Evolutionary conservation across 1,140 invertebrate species (phyloP), one percentile per base, ranked within the genome.

Genomic region (Anoplolepis gracilipes): DNA sequence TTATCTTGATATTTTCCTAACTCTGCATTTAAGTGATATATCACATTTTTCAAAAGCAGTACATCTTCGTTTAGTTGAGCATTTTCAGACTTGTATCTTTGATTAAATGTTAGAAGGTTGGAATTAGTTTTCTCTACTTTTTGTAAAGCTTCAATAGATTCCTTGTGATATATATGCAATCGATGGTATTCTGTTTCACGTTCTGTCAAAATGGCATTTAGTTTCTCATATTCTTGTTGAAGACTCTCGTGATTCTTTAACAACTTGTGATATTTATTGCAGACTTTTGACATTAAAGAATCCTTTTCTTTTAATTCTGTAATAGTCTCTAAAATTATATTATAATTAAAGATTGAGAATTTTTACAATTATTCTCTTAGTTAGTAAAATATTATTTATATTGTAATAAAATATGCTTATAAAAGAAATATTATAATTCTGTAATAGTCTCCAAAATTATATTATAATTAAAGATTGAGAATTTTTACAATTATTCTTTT

Each of bases 1-100:
- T 96, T 96, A 84, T 97, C 96, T 92, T 97, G 97, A 92, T 97
- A 97, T 33, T 95, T 94, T 90, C 96, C 96, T 53, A 97, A 93
- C 90, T 97, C 96, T 25, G 96, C 94, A 90, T 97, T 97, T 42
- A 97, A 92, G 10, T 96, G 95, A 90, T 96, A 97, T 79, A 97
- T 95, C 0, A 97, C 94, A 57, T 96, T 96, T 92, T 97, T 97
- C 4, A 97, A 90, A 93, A 97, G 96, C 25, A 94, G 92, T 55
- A 97, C 92, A 91, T 97, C 97, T 88, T 96, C 95, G 30, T 92
- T 92, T 6, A 96, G 90, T 49, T 96, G 95, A 67, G 92, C 88
- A 90, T 96, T 97, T 55, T 95, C 94, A 4, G 91, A 91, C 36
- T 94, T 94, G 42, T 95, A 87, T 36, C 85, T 91, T 64, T 93